Base-by-base conservation (phyloP, 2,113 vertebrate species). In the Ctenodactylus gundi region DNA sequence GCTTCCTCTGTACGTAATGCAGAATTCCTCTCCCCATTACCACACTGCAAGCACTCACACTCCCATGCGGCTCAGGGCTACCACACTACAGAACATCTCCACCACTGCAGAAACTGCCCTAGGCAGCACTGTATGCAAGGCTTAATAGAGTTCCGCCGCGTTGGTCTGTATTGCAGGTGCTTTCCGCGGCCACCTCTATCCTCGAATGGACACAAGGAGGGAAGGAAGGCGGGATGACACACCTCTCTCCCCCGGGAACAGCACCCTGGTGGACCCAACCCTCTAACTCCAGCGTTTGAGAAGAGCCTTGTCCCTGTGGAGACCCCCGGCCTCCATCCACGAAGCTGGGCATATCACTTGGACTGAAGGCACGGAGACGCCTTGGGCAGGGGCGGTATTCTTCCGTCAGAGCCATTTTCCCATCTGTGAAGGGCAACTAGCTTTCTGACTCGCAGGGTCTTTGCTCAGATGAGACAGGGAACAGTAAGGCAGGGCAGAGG, bases 21-120 rank as follows among this genome's bases (percentile, higher is more conserved):
- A 67, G 68, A 62, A 73, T 25, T 21, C 21, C 76, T 85, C 88
- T 36, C 58, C 77, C 20, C 44, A 14, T 34, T 5, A 6, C 49
- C 36, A 49, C 57, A 65, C 82, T 90, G 91, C 60, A 64, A 81
- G 72, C 21, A 49, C 77, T 81, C 83, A 85, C 31, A 94, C 76
- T 55, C 46, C 70, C 36, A 20, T 6, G 27, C 49, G 51, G 20
- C 72, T 68, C 23, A 39, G 20, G 31, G 31, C 49, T 65, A 82
- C 41, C 27, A 1, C 17, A 29, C 18, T 21, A 4, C 27, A 82
- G 83, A 91, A 7, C 60, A 53, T 65, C 55, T 68, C 25, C 34
- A 68, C 20, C 3, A 12, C 7, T 53, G 34, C 14, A 46, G 90
- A 76, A 76, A 57, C n/a, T 70, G 83, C 44, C 8, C 15, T 7